phyloP scores from a whole-genome alignment of 2,113 vertebrate species.

The Prinia subflava region DNA sequence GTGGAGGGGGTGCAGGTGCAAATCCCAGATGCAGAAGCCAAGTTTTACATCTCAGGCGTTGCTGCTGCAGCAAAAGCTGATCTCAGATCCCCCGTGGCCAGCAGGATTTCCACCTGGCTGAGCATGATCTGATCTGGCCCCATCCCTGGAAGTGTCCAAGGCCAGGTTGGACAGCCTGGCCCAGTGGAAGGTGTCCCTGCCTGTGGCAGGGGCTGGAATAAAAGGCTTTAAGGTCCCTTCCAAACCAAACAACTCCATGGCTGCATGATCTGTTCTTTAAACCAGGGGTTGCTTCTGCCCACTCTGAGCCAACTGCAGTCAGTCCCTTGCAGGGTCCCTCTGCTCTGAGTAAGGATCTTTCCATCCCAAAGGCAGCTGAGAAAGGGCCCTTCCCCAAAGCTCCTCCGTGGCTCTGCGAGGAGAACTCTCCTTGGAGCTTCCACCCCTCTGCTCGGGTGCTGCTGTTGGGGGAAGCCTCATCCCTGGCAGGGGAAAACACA shows the following conservation, averaged over 20 bases:
- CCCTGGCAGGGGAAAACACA: neutral
- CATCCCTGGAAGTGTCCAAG: neutral
- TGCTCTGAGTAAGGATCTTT: neutral
- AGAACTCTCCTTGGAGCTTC: neutral
- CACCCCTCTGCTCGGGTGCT: neutral
- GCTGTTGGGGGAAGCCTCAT: neutral
- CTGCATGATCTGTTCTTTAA: neutral
- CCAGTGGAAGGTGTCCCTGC: neutral
- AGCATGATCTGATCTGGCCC: neutral
- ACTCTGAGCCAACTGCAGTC: neutral
- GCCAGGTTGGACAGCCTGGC: too few relatives aligned
- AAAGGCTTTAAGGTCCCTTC: neutral
- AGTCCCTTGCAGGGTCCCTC: neutral
- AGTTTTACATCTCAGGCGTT: neutral
- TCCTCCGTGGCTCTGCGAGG: neutral
- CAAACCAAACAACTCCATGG: neutral
- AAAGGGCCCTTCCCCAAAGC: neutral
- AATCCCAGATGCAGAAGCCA: neutral
- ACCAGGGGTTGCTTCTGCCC: neutral
- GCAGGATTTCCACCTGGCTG: too few relatives aligned
- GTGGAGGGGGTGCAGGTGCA: neutral
- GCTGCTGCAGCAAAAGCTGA: neutral
- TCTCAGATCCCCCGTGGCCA: accelerated
- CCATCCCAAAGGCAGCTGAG: neutral
- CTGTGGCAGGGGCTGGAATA: neutral